Evolutionary conservation across 2,113 vertebrate genomes (phyloP).

Genomic region (Cephalopterus ornatus): DNA sequence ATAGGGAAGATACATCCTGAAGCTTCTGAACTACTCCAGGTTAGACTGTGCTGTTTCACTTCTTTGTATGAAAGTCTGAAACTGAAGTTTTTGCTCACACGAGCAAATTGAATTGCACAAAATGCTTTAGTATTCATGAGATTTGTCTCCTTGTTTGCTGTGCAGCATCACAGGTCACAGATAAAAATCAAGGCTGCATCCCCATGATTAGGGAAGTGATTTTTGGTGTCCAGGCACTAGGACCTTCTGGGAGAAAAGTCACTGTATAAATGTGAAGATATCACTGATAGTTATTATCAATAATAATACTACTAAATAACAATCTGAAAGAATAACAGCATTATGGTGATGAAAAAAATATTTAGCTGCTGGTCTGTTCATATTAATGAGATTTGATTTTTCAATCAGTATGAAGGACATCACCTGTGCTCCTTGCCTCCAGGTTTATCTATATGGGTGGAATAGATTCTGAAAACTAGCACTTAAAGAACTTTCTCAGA

Average conservation of each 20-base stretch:
- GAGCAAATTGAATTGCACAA: not conserved
- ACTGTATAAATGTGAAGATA: not conserved
- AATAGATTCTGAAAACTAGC: constrained; percentile 53
- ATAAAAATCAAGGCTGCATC: constrained; percentile 23
- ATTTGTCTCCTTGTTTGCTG: not conserved
- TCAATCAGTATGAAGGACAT: constrained; percentile 32
- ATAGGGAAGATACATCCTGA: not conserved
- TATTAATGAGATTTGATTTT: constrained; percentile 53
- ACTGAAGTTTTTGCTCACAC: not conserved
- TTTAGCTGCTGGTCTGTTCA: not conserved
- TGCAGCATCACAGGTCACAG: not conserved
- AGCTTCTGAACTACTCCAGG: not conserved
- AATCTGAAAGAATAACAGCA: not conserved
- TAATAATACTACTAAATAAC: not conserved
- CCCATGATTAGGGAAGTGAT: not conserved
- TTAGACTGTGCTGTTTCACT: not conserved
- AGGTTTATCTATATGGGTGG: constrained; percentile 1
- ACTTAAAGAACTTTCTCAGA: constrained; percentile 58
- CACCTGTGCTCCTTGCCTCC: constrained; percentile 34
- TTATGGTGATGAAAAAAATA: not conserved
- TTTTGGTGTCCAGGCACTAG: not conserved
- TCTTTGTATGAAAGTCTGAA: not conserved
- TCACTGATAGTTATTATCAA: not conserved
- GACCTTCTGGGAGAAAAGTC: not conserved
- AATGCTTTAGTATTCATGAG: constrained; percentile 31